Evolutionary conservation across 2,888 invertebrate genomes (phyloP).

Genomic region (Zygogramma bicolorata): DNA sequence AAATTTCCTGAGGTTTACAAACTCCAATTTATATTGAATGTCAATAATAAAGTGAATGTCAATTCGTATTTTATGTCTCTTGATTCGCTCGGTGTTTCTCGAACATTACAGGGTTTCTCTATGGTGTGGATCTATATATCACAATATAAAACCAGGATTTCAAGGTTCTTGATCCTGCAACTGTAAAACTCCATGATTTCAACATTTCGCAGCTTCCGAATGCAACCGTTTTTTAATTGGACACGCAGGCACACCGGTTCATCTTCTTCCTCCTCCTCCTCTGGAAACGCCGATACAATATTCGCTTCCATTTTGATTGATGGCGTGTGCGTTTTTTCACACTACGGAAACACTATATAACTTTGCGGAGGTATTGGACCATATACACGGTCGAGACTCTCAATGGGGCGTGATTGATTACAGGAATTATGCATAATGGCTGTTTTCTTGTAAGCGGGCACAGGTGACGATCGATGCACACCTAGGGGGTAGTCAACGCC

Average conservation of each 20-base stretch:
- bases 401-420: conserved; percentile 49
- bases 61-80: too few relatives aligned
- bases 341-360: conserved; percentile 41
- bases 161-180: neutral
- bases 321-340: conserved; percentile 45
- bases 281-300: conserved; percentile 42
- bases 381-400: conserved; percentile 21
- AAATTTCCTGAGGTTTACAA: too few relatives aligned
- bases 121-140: too few relatives aligned
- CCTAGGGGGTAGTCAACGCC: neutral
- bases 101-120: too few relatives aligned
- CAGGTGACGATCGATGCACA: conserved; percentile 35
- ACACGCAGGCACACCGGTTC: conserved; percentile 16
- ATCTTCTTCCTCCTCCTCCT: conserved; percentile 40
- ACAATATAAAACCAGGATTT: too few relatives aligned
- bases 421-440: conserved; percentile 41
- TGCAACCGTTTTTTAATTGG: neutral
- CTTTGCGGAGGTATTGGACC: conserved; percentile 45
- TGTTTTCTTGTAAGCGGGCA: conserved; percentile 30
- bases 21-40: too few relatives aligned
- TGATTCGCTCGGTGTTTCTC: too few relatives aligned
- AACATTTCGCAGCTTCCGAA: neutral
- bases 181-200: neutral
- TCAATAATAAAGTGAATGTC: too few relatives aligned
- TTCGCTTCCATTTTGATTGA: conserved; percentile 46